These are phyloP conservation scores for Heliconius melpomene DNA, from an alignment of 1,140 invertebrate species.

Conservation along the genomic window DNA sequence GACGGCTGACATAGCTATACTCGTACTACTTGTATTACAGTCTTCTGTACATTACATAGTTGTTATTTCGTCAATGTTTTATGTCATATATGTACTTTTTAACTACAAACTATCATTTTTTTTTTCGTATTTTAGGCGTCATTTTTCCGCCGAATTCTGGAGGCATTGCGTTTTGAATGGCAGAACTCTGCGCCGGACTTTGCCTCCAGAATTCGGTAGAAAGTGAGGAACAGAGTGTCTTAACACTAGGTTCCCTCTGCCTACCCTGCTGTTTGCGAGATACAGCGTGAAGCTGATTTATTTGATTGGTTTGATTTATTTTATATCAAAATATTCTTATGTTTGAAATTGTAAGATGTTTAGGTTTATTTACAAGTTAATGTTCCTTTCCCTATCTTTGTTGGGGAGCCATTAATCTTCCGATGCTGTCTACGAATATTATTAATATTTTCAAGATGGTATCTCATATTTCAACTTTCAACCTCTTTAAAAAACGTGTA, in stretches of 20 bases:
- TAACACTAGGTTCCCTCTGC: no score
- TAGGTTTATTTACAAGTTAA: background rate
- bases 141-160: no score
- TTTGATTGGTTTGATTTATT: no score
- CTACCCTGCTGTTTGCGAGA: no score
- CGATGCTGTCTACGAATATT: background rate
- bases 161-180: no score
- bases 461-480: background rate
- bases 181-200: no score
- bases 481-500: background rate
- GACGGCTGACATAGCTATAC: background rate
- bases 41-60: background rate
- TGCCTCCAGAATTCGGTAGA: no score
- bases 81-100: background rate
- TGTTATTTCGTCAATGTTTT: background rate
- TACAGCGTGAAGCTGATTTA: no score
- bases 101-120: background rate
- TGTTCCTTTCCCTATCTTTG: background rate
- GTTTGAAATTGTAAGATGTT: background rate
- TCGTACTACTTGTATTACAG: background rate
- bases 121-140: no score
- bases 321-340: background rate
- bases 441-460: background rate
- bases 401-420: background rate
- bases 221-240: no score